A percentile compares a stretch with the other conserved stretches of the same genome.
phyloP scores from a whole-genome alignment of 2,888 invertebrate species.

The Allophyes oxyacanthae region DNA sequence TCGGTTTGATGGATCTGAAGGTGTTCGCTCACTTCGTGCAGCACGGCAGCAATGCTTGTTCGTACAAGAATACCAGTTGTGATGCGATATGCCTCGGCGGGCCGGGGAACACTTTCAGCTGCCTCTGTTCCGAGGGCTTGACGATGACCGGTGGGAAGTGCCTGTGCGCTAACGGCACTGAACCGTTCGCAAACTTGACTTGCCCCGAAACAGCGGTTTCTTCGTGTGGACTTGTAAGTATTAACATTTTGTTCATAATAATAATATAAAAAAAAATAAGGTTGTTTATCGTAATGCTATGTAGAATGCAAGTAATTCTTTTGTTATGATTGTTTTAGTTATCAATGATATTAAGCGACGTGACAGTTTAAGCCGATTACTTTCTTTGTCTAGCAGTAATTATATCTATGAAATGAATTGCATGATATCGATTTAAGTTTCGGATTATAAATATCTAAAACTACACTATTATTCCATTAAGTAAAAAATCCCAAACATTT shows the following conservation, averaged over 20 bases:
- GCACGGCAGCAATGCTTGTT: constrained; percentile 93
- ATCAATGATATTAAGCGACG: constrained; percentile 22
- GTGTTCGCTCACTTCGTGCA: constrained; percentile 94
- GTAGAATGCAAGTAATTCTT: not conserved
- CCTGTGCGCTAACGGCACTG: constrained; percentile 92
- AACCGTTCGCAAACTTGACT: constrained; percentile 91
- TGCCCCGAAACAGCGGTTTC: constrained; percentile 90
- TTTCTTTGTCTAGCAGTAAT: constrained; percentile 1
- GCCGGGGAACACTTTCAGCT: constrained; percentile 91
- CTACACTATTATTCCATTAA: not conserved
- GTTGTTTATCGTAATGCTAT: no score
- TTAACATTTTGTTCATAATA: no score
- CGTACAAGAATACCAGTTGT: constrained; percentile 90
- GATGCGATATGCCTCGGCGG: constrained; percentile 94
- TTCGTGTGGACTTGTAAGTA: constrained; percentile 87
- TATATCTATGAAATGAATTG: no score
- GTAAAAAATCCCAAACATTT: no score
- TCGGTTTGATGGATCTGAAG: constrained; percentile 94
- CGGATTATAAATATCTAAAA: constrained; percentile 7
- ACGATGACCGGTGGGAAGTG: constrained; percentile 89
- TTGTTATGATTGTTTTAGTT: constrained; percentile 12
- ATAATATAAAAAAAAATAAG: no score
- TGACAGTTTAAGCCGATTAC: constrained; percentile 31
- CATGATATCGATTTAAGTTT: constrained; percentile 8
- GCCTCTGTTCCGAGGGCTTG: constrained; percentile 95